Conservation (phyloP, 2,888 invertebrate species). For the Polydrusus cervinus region DNA sequence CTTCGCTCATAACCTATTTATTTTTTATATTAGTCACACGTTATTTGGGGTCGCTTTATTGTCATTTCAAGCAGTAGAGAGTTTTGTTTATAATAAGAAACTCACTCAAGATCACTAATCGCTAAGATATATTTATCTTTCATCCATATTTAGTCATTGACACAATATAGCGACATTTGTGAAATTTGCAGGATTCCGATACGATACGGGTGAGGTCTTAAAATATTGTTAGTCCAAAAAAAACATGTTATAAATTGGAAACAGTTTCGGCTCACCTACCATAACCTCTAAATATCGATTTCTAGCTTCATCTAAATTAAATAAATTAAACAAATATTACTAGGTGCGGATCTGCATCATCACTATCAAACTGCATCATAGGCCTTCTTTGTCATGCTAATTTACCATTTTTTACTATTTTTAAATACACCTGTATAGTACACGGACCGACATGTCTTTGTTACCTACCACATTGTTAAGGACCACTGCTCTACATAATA, state of each 20-base stretch:
- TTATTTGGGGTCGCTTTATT: too few species aligned
- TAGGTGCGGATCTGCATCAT: slow-evolving; percentile 25
- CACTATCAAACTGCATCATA: slow-evolving; percentile 36
- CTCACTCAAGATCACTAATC: too few species aligned
- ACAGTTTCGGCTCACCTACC: neutral
- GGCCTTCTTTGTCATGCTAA: slow-evolving; percentile 49
- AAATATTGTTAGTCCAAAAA: neutral
- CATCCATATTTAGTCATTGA: too few species aligned
- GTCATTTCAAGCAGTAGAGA: too few species aligned
- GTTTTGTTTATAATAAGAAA: too few species aligned
- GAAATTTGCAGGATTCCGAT: too few species aligned
- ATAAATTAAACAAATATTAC: neutral
- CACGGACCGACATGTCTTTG: slow-evolving; percentile 47
- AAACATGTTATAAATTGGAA: neutral
- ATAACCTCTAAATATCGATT: neutral
- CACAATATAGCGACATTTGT: too few species aligned
- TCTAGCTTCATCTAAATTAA: too few species aligned
- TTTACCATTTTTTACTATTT: slow-evolving; percentile 39
- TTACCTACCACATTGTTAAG: slow-evolving; percentile 55
- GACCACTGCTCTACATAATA: slow-evolving; percentile 56
- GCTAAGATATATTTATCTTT: too few species aligned
- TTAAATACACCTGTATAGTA: slow-evolving; percentile 53
- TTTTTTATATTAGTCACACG: too few species aligned
- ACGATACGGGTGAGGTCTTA: neutral
- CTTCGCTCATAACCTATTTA: too few species aligned